Base-by-base conservation (phyloP, 2,888 invertebrate species). In the Stomorhina lunata region DNA sequence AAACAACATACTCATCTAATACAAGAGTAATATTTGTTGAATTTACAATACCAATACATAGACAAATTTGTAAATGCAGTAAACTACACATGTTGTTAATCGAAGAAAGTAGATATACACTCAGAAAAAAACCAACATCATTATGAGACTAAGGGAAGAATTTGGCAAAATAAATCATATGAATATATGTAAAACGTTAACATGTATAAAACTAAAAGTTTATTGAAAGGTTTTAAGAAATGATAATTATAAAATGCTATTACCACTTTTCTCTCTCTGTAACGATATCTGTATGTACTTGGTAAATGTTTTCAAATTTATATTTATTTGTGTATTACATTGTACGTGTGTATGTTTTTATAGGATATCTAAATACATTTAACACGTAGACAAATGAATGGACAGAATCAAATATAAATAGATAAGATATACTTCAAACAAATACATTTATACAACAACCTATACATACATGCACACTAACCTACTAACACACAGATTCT, bases 61-160 rank as follows among this genome's bases (percentile, higher is more conserved):
- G 50, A 20, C 15, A 50, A 40, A 43, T 25, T 48, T 15, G 10
- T 32, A 50, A 61, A 17, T 63, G 55, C 71, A 72, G 37, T 57
- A 57, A 78, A 65, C 55, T 45, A 45, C 55, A 65, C 45, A 59
- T 50, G 76, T 40, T 59, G 37, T n/a, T 61, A n/a, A n/a, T n/a
- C n/a, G n/a, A n/a, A n/a, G n/a, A n/a, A n/a, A n/a, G n/a, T n/a
- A n/a, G n/a, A n/a, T n/a, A n/a, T n/a, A n/a, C n/a, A n/a, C n/a
- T n/a, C n/a, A n/a, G n/a, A n/a, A n/a, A n/a, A n/a, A n/a, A n/a
- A n/a, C n/a, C n/a, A n/a, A n/a, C n/a, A n/a, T n/a, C n/a, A n/a
- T n/a, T n/a, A n/a, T n/a, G n/a, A n/a, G n/a, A n/a, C n/a, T n/a
- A n/a, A n/a, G n/a, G n/a, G n/a, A n/a, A n/a, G n/a, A n/a, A n/a